phyloP scores from a whole-genome alignment of 2,888 invertebrate genomes.

The Zygaena filipendulae region DNA sequence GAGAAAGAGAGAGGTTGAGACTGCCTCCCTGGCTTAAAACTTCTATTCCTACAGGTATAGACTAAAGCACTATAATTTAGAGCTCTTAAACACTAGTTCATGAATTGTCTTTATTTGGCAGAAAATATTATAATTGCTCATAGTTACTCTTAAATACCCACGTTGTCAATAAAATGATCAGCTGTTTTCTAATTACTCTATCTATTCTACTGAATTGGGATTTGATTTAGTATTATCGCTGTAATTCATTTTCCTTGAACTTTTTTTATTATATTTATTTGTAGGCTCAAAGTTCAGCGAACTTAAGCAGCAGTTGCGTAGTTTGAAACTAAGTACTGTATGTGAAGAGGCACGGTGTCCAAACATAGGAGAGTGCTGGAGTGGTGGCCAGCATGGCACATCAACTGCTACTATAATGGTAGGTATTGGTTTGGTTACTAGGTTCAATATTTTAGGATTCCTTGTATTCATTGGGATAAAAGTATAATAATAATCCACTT shows the following conservation, averaged over 20 bases:
- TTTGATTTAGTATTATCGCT: too few relatives aligned
- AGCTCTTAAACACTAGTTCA: too few relatives aligned
- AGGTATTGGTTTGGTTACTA: too few relatives aligned
- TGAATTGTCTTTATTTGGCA: background rate
- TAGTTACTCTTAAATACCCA: too few relatives aligned
- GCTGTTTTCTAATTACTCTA: too few relatives aligned
- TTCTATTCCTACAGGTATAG: slow-evolving; percentile 87
- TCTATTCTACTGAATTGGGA: too few relatives aligned
- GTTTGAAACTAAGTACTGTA: slow-evolving; percentile 91
- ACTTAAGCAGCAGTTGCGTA: slow-evolving; percentile 86
- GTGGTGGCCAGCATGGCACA: slow-evolving; percentile 91
- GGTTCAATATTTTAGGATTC: too few relatives aligned
- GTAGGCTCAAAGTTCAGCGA: slow-evolving; percentile 79
- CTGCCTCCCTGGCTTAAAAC: slow-evolving; percentile 97
- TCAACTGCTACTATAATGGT: slow-evolving; percentile 99
- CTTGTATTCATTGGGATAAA: too few relatives aligned
- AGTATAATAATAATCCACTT: too few relatives aligned
- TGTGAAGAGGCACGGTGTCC: slow-evolving; percentile 98
- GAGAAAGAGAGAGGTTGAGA: slow-evolving; percentile 80
- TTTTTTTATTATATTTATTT: too few relatives aligned
- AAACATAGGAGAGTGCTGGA: slow-evolving; percentile 99
- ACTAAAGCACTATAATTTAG: slow-evolving; percentile 1
- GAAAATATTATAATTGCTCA: background rate
- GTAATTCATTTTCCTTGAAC: too few relatives aligned
- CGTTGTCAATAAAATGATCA: too few relatives aligned